A percentile compares a stretch with the other conserved stretches of the same genome.
Evolutionary conservation across 2,113 vertebrate species (phyloP).

Genomic region (Callospermophilus lateralis): DNA sequence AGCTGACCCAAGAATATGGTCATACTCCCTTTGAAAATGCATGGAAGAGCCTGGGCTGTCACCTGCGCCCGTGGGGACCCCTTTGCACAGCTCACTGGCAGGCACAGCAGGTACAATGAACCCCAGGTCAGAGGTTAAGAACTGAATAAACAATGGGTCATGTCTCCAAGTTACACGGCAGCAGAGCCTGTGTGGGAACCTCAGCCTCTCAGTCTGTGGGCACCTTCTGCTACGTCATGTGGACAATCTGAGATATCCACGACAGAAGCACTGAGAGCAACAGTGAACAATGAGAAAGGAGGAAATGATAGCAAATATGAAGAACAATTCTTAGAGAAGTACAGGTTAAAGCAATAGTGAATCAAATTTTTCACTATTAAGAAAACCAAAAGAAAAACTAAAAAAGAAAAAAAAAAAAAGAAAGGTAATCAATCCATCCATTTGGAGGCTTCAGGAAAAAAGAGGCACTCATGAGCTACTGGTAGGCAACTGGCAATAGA

Average conservation of each 20-base stretch:
- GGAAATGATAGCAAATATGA: not conserved
- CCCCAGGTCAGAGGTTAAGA: not conserved
- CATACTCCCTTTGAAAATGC: not conserved
- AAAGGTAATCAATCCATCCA: not conserved
- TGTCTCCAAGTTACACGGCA: fast-evolving
- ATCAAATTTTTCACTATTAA: not conserved
- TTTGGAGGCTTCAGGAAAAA: not conserved
- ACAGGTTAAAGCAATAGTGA: not conserved
- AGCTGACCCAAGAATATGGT: not conserved
- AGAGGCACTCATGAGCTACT: not conserved
- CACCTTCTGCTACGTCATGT: not conserved
- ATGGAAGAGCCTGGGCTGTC: not conserved
- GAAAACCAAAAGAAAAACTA: not conserved
- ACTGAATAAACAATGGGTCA: not conserved
- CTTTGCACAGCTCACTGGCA: not conserved
- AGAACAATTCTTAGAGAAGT: not conserved
- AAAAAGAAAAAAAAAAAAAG: not conserved
- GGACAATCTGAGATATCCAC: fast-evolving
- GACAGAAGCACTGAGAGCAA: fast-evolving
- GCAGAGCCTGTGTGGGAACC: not conserved
- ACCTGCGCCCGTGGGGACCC: too few species aligned
- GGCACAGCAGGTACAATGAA: too few species aligned
- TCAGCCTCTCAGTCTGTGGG: not conserved
- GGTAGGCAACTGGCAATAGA: not conserved
- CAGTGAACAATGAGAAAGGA: not conserved